Conservation (phyloP, 2,797 vertebrate species). For the Enteromius treurensis region DNA sequence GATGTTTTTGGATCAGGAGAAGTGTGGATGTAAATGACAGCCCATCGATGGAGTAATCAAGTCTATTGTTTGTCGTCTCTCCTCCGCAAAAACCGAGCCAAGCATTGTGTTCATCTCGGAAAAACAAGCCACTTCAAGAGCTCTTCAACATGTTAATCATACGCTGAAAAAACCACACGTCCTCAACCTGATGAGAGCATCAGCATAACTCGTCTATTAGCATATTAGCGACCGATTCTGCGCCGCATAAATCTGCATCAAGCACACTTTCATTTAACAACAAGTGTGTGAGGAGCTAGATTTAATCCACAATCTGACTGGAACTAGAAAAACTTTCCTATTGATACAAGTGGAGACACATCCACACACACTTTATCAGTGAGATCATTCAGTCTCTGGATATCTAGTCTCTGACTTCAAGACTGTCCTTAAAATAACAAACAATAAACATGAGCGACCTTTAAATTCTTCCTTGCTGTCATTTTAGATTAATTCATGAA, state of each 20-base stretch:
- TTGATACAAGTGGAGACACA: neutral
- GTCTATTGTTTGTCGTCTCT: neutral
- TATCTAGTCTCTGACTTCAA: neutral
- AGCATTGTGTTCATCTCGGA: neutral
- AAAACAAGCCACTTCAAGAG: slow-evolving; percentile 9
- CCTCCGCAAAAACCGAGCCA: neutral
- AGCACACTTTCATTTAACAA: neutral
- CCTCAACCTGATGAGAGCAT: slow-evolving; percentile 5
- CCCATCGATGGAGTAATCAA: neutral
- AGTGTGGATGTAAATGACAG: neutral
- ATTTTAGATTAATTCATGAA: neutral
- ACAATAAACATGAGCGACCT: neutral
- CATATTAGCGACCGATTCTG: slow-evolving; percentile 15
- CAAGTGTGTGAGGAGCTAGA: neutral
- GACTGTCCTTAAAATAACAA: slow-evolving; percentile 3
- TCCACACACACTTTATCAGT: neutral
- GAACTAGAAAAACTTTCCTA: neutral
- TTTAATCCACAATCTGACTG: neutral
- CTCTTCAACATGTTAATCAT: slow-evolving; percentile 22
- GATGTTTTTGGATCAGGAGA: neutral
- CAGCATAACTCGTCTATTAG: slow-evolving; percentile 35
- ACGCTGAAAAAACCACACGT: neutral
- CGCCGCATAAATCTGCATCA: slow-evolving; percentile 41
- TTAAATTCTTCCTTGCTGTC: neutral
- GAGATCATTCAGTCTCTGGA: neutral